These are phyloP conservation scores for Anguilla megastoma DNA, from an alignment of 2,797 vertebrate species.

Conservation along the genomic window DNA sequence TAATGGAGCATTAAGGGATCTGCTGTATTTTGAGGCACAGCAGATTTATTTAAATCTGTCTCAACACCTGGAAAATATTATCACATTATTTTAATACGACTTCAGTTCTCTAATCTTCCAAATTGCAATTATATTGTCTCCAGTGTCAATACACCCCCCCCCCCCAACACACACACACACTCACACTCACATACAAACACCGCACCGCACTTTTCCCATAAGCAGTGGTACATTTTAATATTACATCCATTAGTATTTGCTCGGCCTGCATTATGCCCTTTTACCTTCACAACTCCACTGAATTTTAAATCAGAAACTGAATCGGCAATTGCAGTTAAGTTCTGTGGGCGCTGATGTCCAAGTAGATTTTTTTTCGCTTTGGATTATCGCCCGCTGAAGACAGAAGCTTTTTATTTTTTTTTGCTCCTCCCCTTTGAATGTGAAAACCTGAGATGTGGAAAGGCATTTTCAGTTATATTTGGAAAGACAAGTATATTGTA, in stretches of 20 bases:
- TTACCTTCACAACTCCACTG: background rate
- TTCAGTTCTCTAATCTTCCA: background rate
- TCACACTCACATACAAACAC: too few relatives aligned
- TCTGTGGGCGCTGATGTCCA: background rate
- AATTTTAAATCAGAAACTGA: conserved; percentile 3
- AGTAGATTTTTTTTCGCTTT: conserved; percentile 3
- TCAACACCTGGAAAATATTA: background rate
- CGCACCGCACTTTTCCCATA: background rate
- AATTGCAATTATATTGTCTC: background rate
- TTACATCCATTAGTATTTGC: background rate
- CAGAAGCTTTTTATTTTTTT: conserved; percentile 41
- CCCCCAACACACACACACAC: background rate
- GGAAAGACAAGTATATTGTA: conserved; percentile 32
- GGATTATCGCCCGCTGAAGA: conserved; percentile 49
- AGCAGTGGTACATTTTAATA: background rate
- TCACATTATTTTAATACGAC: background rate
- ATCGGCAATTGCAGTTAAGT: background rate
- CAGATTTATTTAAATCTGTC: background rate
- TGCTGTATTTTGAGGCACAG: background rate
- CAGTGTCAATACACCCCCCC: background rate
- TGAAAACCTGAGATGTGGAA: conserved; percentile 34
- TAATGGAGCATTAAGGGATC: background rate
- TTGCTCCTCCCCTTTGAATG: conserved; percentile 13
- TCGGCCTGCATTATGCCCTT: background rate
- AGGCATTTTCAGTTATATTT: conserved; percentile 44